Conservation (phyloP, 2,888 invertebrate species). For the Hipparchia sbordonii region DNA sequence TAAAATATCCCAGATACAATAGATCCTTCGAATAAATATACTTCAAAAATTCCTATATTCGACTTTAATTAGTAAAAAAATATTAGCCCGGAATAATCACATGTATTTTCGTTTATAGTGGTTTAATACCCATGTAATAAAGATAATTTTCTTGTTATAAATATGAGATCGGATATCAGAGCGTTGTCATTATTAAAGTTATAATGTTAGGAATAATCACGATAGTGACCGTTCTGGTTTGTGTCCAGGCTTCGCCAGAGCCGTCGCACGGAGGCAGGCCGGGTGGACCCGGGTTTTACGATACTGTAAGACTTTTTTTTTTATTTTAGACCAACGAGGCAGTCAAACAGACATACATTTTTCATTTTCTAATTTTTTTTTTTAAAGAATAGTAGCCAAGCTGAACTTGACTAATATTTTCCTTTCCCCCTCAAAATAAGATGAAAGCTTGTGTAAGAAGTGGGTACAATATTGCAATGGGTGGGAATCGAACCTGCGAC, state of each 20-base stretch:
- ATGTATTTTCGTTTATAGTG: not conserved
- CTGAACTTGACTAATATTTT: too few relatives aligned
- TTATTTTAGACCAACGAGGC: too few relatives aligned
- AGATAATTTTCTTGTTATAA: constrained; percentile 32
- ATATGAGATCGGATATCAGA: constrained; percentile 26
- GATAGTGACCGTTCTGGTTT: constrained; percentile 27
- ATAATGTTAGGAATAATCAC: constrained; percentile 35
- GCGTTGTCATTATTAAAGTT: constrained; percentile 29
- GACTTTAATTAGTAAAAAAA: not conserved
- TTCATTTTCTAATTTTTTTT: too few relatives aligned
- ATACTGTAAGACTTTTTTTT: constrained; percentile 10
- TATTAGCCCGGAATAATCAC: not conserved
- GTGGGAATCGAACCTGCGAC: too few relatives aligned
- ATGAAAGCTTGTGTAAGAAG: too few relatives aligned
- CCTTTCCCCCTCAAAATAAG: too few relatives aligned
- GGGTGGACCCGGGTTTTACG: not conserved
- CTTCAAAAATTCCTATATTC: not conserved
- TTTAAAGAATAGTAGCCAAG: too few relatives aligned
- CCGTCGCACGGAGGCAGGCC: not conserved
- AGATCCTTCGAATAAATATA: too few relatives aligned
- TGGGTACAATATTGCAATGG: too few relatives aligned
- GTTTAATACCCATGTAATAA: constrained; percentile 29
- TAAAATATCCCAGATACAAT: too few relatives aligned
- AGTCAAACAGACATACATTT: too few relatives aligned
- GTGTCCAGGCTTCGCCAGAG: constrained; percentile 27